These are phyloP conservation scores for Micoletzkya japonica DNA, from an alignment of 2,888 invertebrate genomes.

Conservation along the genomic window DNA sequence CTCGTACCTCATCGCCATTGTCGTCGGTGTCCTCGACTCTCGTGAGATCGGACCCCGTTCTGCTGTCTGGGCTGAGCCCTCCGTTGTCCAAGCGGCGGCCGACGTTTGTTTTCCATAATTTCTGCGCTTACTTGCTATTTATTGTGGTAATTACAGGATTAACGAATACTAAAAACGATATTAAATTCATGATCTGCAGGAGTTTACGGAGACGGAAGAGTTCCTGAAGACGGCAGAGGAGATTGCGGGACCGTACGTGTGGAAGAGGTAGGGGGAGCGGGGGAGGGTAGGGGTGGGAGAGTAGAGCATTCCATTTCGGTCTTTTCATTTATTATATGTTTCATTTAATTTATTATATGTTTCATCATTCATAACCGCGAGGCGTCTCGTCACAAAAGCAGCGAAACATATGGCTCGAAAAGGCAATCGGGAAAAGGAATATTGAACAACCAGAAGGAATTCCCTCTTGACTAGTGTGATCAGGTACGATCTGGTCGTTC, in stretches of 20 bases:
- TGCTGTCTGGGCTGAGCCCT: conserved; percentile 87
- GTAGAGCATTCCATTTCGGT: no score
- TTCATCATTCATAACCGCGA: no score
- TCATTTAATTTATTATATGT: no score
- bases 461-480: not conserved
- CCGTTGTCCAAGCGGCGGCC: conserved; percentile 76
- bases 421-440: not conserved
- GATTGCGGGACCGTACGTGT: conserved; percentile 58
- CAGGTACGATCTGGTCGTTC: conserved; percentile 79
- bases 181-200: conserved; percentile 13
- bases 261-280: conserved; percentile 46
- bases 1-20: conserved; percentile 85
- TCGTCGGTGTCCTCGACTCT: conserved; percentile 72
- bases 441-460: not conserved
- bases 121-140: no score
- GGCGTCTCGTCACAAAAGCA: no score
- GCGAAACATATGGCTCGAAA: not conserved
- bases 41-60: not conserved
- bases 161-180: no score
- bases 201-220: conserved; percentile 57
- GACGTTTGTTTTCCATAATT: not conserved
- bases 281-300: not conserved
- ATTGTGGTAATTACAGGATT: no score
- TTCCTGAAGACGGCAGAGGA: conserved; percentile 48
- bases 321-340: no score